Base-by-base conservation (phyloP, 2,797 vertebrate species). In the Diglossa cyanea region DNA sequence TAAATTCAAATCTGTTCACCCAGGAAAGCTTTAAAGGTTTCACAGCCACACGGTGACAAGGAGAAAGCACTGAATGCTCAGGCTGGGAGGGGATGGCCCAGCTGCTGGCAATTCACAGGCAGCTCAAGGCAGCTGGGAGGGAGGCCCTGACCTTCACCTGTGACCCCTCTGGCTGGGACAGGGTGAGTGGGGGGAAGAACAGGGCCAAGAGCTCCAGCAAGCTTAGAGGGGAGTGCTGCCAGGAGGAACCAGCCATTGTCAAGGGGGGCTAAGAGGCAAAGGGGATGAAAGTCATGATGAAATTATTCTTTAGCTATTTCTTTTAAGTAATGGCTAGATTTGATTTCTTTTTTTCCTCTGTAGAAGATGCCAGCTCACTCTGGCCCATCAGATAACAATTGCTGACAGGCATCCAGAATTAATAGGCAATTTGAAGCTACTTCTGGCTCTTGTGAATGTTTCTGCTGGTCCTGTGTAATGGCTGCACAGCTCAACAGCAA, bases 351-450 rank as follows among this genome's bases (percentile, higher is more conserved):
- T 67, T 75, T 79, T 55, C 18, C 23, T 81, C 37, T 1, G 2
- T 33, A 54, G 47, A 57, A 62, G 54, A 39, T 58, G 54, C 35
- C 15, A 65, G 61, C 76, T 95, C 10, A 1, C 67, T 58, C 30
- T 66, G 73, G 55, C 68, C 85, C 14, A 66, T 83, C 72, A 88
- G 85, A 74, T 77, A 87, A 72, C 42, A 91, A 51, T 13, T 57
- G 30, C 75, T 91, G 89, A 63, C 70, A 90, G 62, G 2, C 44
- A 40, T 53, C 53, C 21, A 40, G 66, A 86, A 88, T 93, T 81
- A 90, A 77, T 18, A 63, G 65, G 79, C 82, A 62, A 81, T 88
- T 72, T 75, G 65, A 86, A 90, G 58, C 54, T 66, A 26, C 62
- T 93, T 91, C n/a, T 86, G 61, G 72, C 39, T 90, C 16, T 5